phyloP scores from a whole-genome alignment of 2,113 vertebrate genomes.

The Triplophysa dalaica region DNA sequence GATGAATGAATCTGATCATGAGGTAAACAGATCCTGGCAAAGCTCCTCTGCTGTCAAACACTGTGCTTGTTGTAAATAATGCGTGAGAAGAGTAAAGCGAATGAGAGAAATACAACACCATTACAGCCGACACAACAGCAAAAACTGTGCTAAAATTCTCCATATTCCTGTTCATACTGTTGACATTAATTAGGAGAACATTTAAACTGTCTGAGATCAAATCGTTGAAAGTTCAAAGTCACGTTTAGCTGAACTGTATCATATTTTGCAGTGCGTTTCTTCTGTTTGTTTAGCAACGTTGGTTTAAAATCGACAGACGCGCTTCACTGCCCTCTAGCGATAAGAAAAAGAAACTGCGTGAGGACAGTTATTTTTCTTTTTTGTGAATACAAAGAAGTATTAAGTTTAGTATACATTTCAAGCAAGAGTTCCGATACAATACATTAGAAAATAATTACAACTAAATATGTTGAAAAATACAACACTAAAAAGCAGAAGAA shows the following conservation, averaged over 20 bases:
- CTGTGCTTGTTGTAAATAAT: constrained; percentile 38
- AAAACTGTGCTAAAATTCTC: not conserved
- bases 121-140: not conserved
- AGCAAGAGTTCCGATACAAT: too few species aligned
- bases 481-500: too few species aligned
- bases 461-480: too few species aligned
- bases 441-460: too few species aligned
- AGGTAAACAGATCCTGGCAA: constrained; percentile 59
- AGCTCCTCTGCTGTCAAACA: constrained; percentile 45
- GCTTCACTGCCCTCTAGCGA: constrained; percentile 47
- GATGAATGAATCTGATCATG: constrained; percentile 44
- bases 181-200: not conserved
- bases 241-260: not conserved
- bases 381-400: too few species aligned
- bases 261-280: not conserved
- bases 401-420: too few species aligned
- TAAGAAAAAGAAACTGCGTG: not conserved
- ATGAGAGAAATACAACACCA: constrained; percentile 50
- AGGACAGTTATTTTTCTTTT: too few species aligned
- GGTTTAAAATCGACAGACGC: not conserved
- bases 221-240: not conserved
- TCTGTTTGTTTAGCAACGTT: not conserved
- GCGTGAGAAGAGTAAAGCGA: constrained; percentile 58
- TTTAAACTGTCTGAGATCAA: not conserved
- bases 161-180: not conserved